Evolutionary conservation across 92 coral and sea anemone species (phyloP).

Genomic region (Ricordea florida): DNA sequence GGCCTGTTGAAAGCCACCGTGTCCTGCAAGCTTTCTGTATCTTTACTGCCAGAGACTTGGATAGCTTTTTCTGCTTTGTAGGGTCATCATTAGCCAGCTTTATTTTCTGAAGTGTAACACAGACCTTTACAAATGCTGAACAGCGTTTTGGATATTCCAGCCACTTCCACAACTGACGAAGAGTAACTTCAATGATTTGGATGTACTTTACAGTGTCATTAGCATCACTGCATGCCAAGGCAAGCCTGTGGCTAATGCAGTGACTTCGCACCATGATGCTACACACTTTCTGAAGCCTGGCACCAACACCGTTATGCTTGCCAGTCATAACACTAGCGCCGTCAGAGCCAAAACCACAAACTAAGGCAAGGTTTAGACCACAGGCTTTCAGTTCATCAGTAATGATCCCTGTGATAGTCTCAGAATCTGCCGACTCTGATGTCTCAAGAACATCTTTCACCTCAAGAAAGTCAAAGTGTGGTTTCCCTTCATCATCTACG

Average conservation of each 20-base stretch:
- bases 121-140: constrained; percentile 6
- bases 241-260: constrained; percentile 52
- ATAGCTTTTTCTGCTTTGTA: constrained; percentile 13
- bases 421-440: constrained; percentile 38
- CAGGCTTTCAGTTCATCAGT: background rate
- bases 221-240: constrained; percentile 46
- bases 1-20: constrained; percentile 32
- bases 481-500: constrained; percentile 28
- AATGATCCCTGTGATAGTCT: too few relatives aligned
- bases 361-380: constrained; percentile 7
- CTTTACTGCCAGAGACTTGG: constrained; percentile 30
- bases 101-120: constrained; percentile 1
- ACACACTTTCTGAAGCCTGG: constrained; percentile 42
- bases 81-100: constrained; percentile 13
- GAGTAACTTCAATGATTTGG: constrained; percentile 30
- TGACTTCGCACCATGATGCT: constrained; percentile 44
- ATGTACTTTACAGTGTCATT: constrained; percentile 46
- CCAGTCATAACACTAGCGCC: constrained; percentile 53
- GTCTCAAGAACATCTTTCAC: constrained; percentile 43
- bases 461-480: constrained; percentile 52
- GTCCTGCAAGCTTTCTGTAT: constrained; percentile 32
- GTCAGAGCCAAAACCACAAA: constrained; percentile 58
- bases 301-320: constrained; percentile 44
- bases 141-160: constrained; percentile 15
- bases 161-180: constrained; percentile 45